phyloP scores from a whole-genome alignment of 2,113 vertebrate genomes.

The Astur gentilis region DNA sequence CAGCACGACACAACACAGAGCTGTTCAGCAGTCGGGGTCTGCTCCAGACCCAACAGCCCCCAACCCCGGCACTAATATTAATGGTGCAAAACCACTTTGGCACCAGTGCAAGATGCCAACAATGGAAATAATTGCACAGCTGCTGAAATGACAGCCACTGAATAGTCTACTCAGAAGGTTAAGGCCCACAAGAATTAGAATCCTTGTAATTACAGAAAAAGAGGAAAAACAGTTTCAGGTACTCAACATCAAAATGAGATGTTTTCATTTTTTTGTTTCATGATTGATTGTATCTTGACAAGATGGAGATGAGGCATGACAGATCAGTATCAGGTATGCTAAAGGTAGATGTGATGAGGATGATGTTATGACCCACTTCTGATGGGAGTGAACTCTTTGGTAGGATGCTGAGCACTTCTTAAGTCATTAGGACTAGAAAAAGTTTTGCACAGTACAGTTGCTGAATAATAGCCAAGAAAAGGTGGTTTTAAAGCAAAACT shows the following conservation, averaged over 20 bases:
- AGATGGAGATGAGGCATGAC: not conserved
- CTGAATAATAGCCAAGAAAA: not conserved
- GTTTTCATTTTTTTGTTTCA: not conserved
- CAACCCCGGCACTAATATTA: not conserved
- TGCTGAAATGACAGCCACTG: not conserved
- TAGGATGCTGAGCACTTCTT: not conserved
- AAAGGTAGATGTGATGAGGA: not conserved
- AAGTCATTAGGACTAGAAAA: not conserved
- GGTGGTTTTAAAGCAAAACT: not conserved
- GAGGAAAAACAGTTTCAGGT: not conserved
- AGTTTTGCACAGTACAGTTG: not conserved
- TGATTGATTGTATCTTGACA: not conserved
- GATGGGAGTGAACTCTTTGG: not conserved
- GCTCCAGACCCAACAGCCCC: not conserved
- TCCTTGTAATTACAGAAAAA: not conserved
- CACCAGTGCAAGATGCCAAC: not conserved
- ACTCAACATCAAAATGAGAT: not conserved
- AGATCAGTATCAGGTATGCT: not conserved
- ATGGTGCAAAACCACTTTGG: not conserved
- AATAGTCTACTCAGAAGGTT: not conserved
- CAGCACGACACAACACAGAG: not conserved
- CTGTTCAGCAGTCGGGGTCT: not conserved
- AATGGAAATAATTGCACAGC: not conserved
- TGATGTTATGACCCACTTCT: not conserved
- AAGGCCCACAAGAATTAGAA: not conserved